phyloP scores from a whole-genome alignment of 2,113 vertebrate genomes.

The Pipra filicauda region DNA sequence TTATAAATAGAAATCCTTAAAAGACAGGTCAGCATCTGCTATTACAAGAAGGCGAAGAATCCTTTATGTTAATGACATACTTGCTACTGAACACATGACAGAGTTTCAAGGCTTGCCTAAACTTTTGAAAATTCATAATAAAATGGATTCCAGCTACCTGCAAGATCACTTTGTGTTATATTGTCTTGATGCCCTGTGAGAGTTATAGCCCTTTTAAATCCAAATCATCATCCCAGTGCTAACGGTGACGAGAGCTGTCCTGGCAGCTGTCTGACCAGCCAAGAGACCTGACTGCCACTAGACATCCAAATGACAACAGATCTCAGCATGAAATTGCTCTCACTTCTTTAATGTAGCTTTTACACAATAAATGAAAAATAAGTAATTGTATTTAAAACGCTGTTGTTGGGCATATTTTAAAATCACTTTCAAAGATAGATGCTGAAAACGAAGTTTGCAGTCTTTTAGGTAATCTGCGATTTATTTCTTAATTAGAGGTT shows the following conservation, averaged over 20 bases:
- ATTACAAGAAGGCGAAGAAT: background rate
- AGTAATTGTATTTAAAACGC: background rate
- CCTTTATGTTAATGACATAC: background rate
- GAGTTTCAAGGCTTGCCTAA: background rate
- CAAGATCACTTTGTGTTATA: background rate
- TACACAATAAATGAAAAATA: background rate
- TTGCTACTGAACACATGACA: background rate
- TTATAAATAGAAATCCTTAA: background rate
- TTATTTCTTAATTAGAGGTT: background rate
- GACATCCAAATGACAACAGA: background rate
- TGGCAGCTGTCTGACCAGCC: conserved; percentile 23
- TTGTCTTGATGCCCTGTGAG: background rate
- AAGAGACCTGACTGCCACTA: background rate
- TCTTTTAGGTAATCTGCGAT: background rate
- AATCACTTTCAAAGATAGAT: background rate
- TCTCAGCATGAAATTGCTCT: background rate
- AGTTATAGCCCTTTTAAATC: background rate
- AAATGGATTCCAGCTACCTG: background rate
- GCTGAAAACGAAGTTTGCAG: background rate
- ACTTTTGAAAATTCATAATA: background rate
- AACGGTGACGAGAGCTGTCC: background rate
- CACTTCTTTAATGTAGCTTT: background rate
- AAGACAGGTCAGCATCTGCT: background rate
- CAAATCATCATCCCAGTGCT: background rate
- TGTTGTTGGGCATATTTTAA: background rate